Base-by-base conservation (phyloP, 2,888 invertebrate genomes). In the Conops quadrifasciatus region DNA sequence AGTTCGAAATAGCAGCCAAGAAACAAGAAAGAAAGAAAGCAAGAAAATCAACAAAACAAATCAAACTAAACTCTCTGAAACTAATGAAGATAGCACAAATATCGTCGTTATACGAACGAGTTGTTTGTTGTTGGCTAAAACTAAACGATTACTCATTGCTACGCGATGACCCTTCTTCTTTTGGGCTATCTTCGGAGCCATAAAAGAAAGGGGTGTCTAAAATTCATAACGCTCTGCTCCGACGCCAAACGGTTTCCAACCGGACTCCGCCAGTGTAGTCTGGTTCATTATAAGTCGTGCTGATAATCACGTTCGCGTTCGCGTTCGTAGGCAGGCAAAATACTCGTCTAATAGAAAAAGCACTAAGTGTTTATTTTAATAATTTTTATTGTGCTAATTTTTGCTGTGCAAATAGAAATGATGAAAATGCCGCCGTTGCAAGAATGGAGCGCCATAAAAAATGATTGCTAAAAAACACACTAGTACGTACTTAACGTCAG, bases 251-350 rank as follows among this genome's bases (percentile, higher is more conserved):
- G n/a, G 49, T n/a, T 11, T 7, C 45, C 49, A 49, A 16, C 49
- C 49, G 49, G 49, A 3, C 49, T 7, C 45, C 5, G 13, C 45
- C 45, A 1, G 13, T 49, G 15, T 15, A 7, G 59, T 49, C 64
- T 64, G 24, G 64, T 19, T 30, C 64, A 13, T 58, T 58, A 13
- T 60, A 28, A 47, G 24, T 64, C 64, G 64, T 64, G 64, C 47
- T 64, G 47, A 64, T 49, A 45, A 64, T 45, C 64, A 64, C 64
- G 64, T 64, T 64, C 49, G 64, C n/a, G n/a, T n/a, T n/a, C n/a
- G n/a, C 64, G 28, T 28, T 64, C 21, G 16, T 26, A 64, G 64
- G 26, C 24, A 47, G 47, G 4, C 16, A 49, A 47, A 26, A 47
- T 19, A 63, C 15, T 49, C n/a, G 45, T 13, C 7, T 43, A 47